Percentiles rank a stretch among this genome's conserved stretches.
Evolutionary conservation across 2,888 invertebrate species (phyloP).

Genomic region (Pachliopta kotzebuea): DNA sequence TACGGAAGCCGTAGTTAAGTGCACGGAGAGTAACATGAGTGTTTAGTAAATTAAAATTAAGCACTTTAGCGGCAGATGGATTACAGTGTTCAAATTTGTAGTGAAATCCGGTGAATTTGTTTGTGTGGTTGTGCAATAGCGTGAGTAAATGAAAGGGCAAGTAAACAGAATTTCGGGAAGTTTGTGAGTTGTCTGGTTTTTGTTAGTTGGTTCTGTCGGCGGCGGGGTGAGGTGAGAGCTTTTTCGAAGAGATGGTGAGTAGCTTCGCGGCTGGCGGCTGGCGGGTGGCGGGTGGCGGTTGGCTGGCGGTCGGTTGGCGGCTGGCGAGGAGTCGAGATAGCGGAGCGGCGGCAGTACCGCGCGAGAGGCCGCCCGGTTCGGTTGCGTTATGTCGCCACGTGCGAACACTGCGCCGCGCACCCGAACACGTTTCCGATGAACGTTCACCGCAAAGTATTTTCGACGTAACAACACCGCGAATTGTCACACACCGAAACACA

Average conservation of each 20-base stretch:
- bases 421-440: slow-evolving; percentile 62
- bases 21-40: slow-evolving; percentile 10
- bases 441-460: slow-evolving; percentile 30
- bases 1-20: slow-evolving; percentile 21
- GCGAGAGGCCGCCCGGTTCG: slow-evolving; percentile 57
- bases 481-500: slow-evolving; percentile 18
- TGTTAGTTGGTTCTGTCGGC: slow-evolving; percentile 9
- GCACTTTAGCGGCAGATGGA: slow-evolving; percentile 7
- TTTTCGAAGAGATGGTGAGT: slow-evolving; percentile 6
- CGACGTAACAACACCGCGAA: slow-evolving; percentile 39
- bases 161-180: slow-evolving; percentile 30
- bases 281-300: too few relatives aligned
- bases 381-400: slow-evolving; percentile 53
- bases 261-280: too few relatives aligned
- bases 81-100: slow-evolving; percentile 19
- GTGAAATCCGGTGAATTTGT: slow-evolving; percentile 16
- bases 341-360: slow-evolving; percentile 57
- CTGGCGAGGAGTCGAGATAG: slow-evolving; percentile 33
- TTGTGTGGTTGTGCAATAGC: slow-evolving; percentile 26
- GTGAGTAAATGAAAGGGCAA: slow-evolving; percentile 27
- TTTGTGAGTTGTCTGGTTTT: slow-evolving; percentile 24
- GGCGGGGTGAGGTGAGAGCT: slow-evolving; percentile 13
- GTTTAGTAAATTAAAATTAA: slow-evolving; percentile 22
- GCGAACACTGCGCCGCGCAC: slow-evolving; percentile 45
- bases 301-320: too few relatives aligned